phyloP scores from a whole-genome alignment of 2,888 invertebrate species.

The Ceramica pisi region DNA sequence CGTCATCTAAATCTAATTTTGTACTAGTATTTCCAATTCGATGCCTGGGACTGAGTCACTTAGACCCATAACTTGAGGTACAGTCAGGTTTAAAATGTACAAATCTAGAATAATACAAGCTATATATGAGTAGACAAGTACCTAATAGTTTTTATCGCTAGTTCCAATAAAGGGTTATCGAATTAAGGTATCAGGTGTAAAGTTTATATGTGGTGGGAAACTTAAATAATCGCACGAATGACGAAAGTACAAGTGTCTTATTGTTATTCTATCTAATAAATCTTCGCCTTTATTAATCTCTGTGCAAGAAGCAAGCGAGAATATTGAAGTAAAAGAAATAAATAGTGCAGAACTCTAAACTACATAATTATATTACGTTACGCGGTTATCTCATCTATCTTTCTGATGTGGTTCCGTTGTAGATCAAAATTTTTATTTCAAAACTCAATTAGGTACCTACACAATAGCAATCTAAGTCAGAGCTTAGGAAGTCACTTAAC shows the following conservation, averaged over 20 bases:
- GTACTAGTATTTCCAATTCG: slow-evolving; percentile 39
- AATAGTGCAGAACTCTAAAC: slow-evolving; percentile 46
- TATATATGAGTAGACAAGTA: slow-evolving; percentile 21
- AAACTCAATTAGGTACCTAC: slow-evolving; percentile 61
- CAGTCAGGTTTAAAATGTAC: slow-evolving; percentile 28
- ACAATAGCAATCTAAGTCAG: slow-evolving; percentile 58
- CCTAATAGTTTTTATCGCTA: slow-evolving; percentile 22
- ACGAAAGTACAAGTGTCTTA: slow-evolving; percentile 2
- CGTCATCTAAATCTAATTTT: slow-evolving; percentile 55
- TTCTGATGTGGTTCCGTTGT: slow-evolving; percentile 28
- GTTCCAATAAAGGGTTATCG: slow-evolving; percentile 44
- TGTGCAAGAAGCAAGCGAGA: slow-evolving; percentile 6
- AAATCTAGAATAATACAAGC: slow-evolving; percentile 25
- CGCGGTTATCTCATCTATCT: slow-evolving; percentile 35
- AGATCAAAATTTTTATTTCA: slow-evolving; percentile 55
- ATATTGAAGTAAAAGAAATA: slow-evolving; percentile 30
- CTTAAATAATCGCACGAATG: slow-evolving; percentile 41
- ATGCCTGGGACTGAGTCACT: slow-evolving; percentile 48
- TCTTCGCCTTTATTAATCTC: slow-evolving; percentile 34
- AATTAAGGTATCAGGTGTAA: slow-evolving; percentile 30
- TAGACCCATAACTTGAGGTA: slow-evolving; percentile 7
- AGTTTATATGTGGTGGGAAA: slow-evolving; percentile 44
- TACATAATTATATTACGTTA: slow-evolving; percentile 35
- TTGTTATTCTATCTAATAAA: slow-evolving; percentile 30
- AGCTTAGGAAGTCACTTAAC: slow-evolving; percentile 56